Base-by-base conservation (phyloP, 2,113 vertebrate genomes). In the Solea solea region DNA sequence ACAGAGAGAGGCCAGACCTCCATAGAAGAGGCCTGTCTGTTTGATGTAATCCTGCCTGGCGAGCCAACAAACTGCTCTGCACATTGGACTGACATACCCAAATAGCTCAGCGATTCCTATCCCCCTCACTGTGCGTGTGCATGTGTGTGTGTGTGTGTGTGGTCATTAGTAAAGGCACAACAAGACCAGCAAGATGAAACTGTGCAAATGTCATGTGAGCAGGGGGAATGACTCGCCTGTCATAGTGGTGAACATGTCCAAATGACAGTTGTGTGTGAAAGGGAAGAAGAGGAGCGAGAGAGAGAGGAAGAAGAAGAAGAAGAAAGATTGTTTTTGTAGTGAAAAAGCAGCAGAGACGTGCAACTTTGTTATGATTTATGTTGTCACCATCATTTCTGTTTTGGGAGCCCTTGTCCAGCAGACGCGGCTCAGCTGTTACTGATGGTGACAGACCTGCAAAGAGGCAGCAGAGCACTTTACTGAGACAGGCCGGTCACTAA, bases 11-110 rank as follows among this genome's bases (percentile, higher is more conserved):
- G 51, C 70, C 82, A 87, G 86, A 86, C 85, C 80, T 87, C 86
- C 78, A 76, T 71, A 74, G 84, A 82, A 82, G 81, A 87, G 52
- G 82, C 65, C 82, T 74, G 78, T 82, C 71, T 87, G 74, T 80
- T 85, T 92, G 89, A 93, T 89, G 67, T 90, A 77, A 92, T 91
- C 73, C 70, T 85, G 87, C 79, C 72, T 79, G 84, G 87, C 84
- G 66, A 87, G 67, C 78, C 75, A 79, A 86, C 86, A 83, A 77
- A 86, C 72, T 63, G 74, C 64, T 64, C 78, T 85, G 88, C 88
- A 91, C 86, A 91, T 91, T 75, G 42, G 51, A 79, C 77, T 86
- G 90, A 92, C 87, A 71, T 66, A 69, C 46, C 78, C 80, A 87
- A 88, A 91, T 76, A 91, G 83, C 84, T 90, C 82, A 82, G 86